Evolutionary conservation across 1,140 invertebrate genomes (phyloP), one percentile per base, ranked within the genome.

Genomic region (Aleiodes sp.): DNA sequence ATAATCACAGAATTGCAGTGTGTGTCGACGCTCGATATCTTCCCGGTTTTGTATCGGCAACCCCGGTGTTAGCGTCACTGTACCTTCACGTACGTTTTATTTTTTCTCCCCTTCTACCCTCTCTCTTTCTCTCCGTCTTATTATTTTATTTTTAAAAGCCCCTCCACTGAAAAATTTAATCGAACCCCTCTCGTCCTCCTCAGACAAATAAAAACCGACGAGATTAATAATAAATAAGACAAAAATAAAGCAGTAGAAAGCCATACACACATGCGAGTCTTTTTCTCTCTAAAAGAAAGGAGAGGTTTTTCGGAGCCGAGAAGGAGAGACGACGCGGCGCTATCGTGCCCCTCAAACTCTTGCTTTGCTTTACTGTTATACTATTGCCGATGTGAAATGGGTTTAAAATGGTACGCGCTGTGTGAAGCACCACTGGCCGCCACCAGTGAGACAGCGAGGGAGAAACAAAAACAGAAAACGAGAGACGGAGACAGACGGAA

Each of bases 331-430:
- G 43, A 21, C 39, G 29, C 19, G 56, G 41, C 28, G 57, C 46
- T 72, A 37, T 59, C 41, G 43, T 59, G 60, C 41, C 56, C 57
- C 46, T 65, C 62, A 61, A 28, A 26, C 37, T 26, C 28, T 9
- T 3, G 19, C 57, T 60, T 31, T 21, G 43, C 46, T 16, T 52
- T 4, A 12, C 46, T 52, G 46, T 52, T 52, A 52, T 21, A 52
- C 46, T 52, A 52, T 16, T 21, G 31, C 46, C 46, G 19, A 21
- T 16, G 46, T 52, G 46, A 52, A 52, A 52, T 52, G 46, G 46
- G 19, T 52, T 52, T 52, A 52, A 52, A 52, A 21, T 52, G 16
- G 46, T 52, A 52, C 19, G 19, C 21, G 46, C 12, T 24, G n/a
- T n/a, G n/a, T n/a, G 46, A 52, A 52, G 46, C 46, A 52, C 46